Base-by-base conservation (phyloP, 2,113 vertebrate genomes). In the Myotis yumanensis region DNA sequence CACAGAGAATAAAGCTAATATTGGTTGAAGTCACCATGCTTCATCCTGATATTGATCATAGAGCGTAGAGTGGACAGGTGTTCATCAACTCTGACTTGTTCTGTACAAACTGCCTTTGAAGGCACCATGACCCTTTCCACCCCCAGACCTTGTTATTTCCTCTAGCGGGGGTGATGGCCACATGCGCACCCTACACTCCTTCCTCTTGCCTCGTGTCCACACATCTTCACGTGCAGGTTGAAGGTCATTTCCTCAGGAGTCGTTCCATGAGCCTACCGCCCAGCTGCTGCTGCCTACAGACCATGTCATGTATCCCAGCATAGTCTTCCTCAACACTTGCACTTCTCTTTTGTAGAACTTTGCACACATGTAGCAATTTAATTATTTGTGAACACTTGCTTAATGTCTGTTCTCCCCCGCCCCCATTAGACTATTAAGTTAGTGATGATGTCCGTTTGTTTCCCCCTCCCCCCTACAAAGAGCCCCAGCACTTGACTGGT, bases 121-220 rank as follows among this genome's bases (percentile, higher is more conserved):
- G 11, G 22, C 1, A 0, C 18, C 0, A 0, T 0, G 17, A 0
- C n/a, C 28, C 20, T 62, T 73, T 4, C n/a, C 18, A 12, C 28
- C 2, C 52, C 7, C 7, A 9, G 17, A 23, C 11, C 20, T 17
- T 79, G 2, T 7, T 46, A 43, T 48, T 92, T 30, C 46, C 40
- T 54, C 20, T 20, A 1, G 9, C 7, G 7, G 32, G 7, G 25
- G 43, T 32, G 28, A 35, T 2, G 1, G 15, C 1, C 4, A 20
- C 2, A 32, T 48, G 22, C 23, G 23, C 1, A 10, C 11, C 18
- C 25, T 7, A 0, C 2, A 30, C 16, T 20, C 48, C 52, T 7
- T 66, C 32, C 17, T 80, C 68, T 28, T 30, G 6, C 54, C 23
- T 52, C 9, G 2, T 15, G 12, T 79, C 35, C 11, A 11, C 25